phyloP scores from a whole-genome alignment of 30 jellyfish, hydroid and myxozoan species.

The Aurelia sp. region DNA sequence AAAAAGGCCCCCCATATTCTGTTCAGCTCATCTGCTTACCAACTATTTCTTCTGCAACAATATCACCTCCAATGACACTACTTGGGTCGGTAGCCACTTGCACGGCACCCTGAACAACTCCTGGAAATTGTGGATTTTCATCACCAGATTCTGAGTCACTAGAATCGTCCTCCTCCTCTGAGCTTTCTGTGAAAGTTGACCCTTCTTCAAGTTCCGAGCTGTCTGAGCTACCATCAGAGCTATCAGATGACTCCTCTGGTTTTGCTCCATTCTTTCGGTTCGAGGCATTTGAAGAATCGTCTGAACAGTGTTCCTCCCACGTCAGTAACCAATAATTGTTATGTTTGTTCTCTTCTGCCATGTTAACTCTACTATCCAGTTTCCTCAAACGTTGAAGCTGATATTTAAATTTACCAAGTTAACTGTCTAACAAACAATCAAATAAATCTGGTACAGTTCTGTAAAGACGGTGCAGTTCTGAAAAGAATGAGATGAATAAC shows the following conservation, averaged over 20 bases:
- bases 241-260: constrained; percentile 71
- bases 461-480: no score
- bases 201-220: constrained; percentile 75
- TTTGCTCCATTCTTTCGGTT: constrained; percentile 57
- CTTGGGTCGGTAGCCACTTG: constrained; percentile 2
- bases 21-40: not conserved
- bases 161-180: constrained; percentile 71
- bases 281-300: constrained; percentile 62
- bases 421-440: no score
- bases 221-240: constrained; percentile 76
- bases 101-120: constrained; percentile 48
- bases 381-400: not conserved
- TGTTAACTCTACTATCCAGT: not conserved
- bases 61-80: constrained; percentile 42
- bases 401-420: no score
- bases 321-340: constrained; percentile 60
- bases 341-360: constrained; percentile 69
- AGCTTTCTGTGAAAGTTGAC: constrained; percentile 69
- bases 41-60: constrained; percentile 51
- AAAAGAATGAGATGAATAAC: no score
- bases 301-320: constrained; percentile 70
- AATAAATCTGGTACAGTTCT: no score
- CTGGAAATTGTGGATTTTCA: constrained; percentile 47
- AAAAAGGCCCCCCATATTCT: no score
- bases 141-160: constrained; percentile 77